Evolutionary conservation across 92 coral and sea anemone genomes (phyloP).

Genomic region (Palythoa caribaeorum): DNA sequence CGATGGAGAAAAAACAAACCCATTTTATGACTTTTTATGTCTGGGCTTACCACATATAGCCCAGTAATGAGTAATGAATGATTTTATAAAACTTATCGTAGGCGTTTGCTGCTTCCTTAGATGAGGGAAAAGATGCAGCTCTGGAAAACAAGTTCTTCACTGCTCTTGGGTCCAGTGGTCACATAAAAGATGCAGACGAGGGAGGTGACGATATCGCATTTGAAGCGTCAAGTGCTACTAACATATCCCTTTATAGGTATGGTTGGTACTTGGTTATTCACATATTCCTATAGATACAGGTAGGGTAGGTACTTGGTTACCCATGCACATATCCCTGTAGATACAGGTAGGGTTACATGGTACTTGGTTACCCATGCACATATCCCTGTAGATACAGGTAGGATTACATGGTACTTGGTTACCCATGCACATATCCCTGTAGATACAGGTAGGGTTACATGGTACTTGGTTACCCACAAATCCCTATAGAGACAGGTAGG

Average conservation of each 20-base stretch:
- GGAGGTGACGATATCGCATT: conserved; percentile 91
- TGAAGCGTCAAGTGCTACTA: conserved; percentile 71
- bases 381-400: background rate
- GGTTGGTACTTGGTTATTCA: background rate
- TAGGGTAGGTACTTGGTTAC: background rate
- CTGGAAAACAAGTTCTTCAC: conserved; percentile 83
- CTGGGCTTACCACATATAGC: too few species aligned
- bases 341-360: background rate
- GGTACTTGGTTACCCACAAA: conserved; percentile 34
- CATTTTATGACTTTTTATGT: too few species aligned
- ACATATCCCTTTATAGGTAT: conserved; percentile 59
- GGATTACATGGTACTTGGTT: too few species aligned
- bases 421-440: background rate
- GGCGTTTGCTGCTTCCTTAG: conserved; percentile 35
- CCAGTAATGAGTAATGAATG: too few species aligned
- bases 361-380: background rate
- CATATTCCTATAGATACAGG: background rate
- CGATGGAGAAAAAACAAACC: too few species aligned
- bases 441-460: background rate
- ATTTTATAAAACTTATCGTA: too few species aligned
- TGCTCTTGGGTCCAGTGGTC: conserved; percentile 85
- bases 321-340: background rate
- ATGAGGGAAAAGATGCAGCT: conserved; percentile 78
- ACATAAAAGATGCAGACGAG: conserved; percentile 77
- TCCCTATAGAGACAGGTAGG: conserved; percentile 42